phyloP scores from a whole-genome alignment of 2,797 vertebrate genomes.

The Pampus argenteus region DNA sequence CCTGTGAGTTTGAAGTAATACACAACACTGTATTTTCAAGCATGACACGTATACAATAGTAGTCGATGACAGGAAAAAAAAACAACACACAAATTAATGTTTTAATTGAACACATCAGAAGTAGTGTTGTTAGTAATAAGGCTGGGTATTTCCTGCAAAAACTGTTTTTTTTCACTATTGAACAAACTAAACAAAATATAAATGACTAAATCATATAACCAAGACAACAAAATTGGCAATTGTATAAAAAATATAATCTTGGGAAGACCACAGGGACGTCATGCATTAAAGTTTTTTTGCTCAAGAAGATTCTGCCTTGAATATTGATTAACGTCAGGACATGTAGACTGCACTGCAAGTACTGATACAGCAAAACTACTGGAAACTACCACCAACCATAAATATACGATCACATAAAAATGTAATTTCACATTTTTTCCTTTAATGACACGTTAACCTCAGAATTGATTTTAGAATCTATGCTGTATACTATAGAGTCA shows the following conservation, averaged over 20 bases:
- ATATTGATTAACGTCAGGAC: too few relatives aligned
- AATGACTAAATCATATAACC: not conserved
- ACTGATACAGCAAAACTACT: too few relatives aligned
- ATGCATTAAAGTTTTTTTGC: too few relatives aligned
- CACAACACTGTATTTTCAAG: constrained; percentile 17
- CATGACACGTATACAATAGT: constrained; percentile 1
- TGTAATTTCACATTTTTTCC: not conserved
- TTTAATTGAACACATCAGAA: constrained; percentile 80
- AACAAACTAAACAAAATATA: not conserved
- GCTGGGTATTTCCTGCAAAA: not conserved
- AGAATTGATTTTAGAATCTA: not conserved
- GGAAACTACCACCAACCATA: not conserved
- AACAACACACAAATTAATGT: constrained; percentile 10
- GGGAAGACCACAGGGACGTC: not conserved
- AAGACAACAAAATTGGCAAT: not conserved
- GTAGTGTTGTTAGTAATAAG: constrained; percentile 40
- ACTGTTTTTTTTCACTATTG: not conserved
- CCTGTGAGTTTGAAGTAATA: constrained; percentile 39
- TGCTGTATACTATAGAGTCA: not conserved
- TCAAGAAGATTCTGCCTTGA: not conserved
- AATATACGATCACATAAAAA: not conserved
- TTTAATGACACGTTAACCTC: not conserved
- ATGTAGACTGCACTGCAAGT: not conserved
- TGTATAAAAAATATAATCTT: too few relatives aligned
- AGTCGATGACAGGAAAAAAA: not conserved